phyloP scores from a whole-genome alignment of 1,140 invertebrate species.

The Homarus americanus region DNA sequence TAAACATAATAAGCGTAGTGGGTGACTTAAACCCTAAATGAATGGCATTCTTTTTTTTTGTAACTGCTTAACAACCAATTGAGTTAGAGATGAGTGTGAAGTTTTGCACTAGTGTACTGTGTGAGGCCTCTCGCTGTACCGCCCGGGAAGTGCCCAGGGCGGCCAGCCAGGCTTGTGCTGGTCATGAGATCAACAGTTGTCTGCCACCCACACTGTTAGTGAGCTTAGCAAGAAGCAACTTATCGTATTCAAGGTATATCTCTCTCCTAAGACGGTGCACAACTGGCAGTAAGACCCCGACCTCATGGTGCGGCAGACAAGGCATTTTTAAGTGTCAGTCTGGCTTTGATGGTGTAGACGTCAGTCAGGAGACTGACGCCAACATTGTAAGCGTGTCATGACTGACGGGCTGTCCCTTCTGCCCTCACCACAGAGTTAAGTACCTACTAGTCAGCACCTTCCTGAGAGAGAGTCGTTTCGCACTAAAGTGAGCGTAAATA shows the following conservation, averaged over 20 bases:
- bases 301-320: neutral
- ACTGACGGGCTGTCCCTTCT: neutral
- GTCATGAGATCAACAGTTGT: conserved; percentile 51
- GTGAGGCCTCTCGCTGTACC: neutral
- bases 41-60: conserved; percentile 15
- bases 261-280: neutral
- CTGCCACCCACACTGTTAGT: conserved; percentile 72
- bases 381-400: neutral
- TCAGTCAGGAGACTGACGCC: neutral
- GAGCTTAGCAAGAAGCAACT: conserved; percentile 65
- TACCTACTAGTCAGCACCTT: neutral
- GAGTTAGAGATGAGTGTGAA: neutral
- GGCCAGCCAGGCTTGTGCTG: neutral
- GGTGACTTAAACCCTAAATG: conserved; percentile 70
- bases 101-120: neutral
- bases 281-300: neutral
- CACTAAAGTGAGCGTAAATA: conserved; percentile 30
- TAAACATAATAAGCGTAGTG: conserved; percentile 74
- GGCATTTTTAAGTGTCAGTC: too few species aligned
- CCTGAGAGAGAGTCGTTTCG: conserved; percentile 44
- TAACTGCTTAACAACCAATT: neutral
- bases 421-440: neutral
- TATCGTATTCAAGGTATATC: conserved; percentile 9
- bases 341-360: too few species aligned
- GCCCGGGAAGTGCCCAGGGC: neutral